Conservation (phyloP, 2,797 vertebrate genomes). For the Artibeus jamaicensis region DNA sequence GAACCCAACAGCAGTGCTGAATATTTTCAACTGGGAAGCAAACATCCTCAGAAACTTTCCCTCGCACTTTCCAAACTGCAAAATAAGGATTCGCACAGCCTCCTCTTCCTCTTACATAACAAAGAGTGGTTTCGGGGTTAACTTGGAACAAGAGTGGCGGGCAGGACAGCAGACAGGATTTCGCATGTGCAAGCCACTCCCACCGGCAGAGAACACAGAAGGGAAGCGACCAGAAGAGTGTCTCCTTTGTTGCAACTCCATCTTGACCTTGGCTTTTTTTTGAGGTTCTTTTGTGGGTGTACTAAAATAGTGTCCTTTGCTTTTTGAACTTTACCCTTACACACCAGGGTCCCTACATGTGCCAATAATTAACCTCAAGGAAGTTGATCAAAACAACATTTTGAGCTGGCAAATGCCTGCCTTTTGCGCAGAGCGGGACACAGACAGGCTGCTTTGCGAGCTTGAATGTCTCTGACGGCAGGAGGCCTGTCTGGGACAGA, state of each 20-base stretch:
- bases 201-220: background rate
- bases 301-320: background rate
- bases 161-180: background rate
- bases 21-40: background rate
- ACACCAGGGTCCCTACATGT: background rate
- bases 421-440: background rate
- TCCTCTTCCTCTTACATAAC: background rate
- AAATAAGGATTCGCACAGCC: background rate
- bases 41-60: background rate
- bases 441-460: background rate
- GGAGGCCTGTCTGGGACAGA: background rate
- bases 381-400: background rate
- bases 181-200: background rate
- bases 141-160: too few relatives aligned
- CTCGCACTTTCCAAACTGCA: background rate
- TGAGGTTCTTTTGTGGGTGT: background rate
- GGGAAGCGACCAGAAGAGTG: too few relatives aligned
- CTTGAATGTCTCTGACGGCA: background rate
- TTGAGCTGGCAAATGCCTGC: background rate
- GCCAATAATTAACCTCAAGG: background rate
- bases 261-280: background rate
- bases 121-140: background rate
- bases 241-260: background rate
- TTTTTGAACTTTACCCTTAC: background rate
- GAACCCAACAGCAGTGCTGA: background rate